A percentile compares a stretch with the other conserved stretches of the same genome.
These are phyloP conservation scores for Marasmarcha lunaedactyla DNA, from an alignment of 2,888 invertebrate species.

Conservation along the genomic window DNA sequence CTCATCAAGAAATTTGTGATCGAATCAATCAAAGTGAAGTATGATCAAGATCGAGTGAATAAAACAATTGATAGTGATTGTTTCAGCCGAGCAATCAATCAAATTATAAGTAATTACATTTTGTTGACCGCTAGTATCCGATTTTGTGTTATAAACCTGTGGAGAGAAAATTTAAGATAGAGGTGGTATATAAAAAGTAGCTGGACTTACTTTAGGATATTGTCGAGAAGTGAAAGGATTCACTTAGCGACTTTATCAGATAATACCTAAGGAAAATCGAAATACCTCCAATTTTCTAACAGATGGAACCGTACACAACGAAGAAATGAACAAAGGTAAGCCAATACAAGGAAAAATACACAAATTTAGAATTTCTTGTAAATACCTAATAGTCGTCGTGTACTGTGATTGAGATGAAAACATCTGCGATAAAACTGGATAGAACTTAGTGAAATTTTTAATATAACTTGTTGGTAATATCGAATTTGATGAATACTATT, in stretches of 20 bases:
- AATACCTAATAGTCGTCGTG: constrained; percentile 18
- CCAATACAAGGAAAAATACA: constrained; percentile 1
- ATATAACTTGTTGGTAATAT: too few species aligned
- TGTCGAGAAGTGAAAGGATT: constrained; percentile 38
- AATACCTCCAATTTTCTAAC: constrained; percentile 12
- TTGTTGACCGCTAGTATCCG: constrained; percentile 70
- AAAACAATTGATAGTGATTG: constrained; percentile 54
- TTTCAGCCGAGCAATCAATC: constrained; percentile 60
- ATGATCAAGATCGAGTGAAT: constrained; percentile 58
- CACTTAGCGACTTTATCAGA: constrained; percentile 49
- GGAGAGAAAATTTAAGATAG: constrained; percentile 65
- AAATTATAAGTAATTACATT: constrained; percentile 65
- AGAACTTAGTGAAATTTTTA: too few species aligned
- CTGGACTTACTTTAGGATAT: constrained; percentile 37
- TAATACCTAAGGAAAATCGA: constrained; percentile 35
- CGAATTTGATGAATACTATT: too few species aligned
- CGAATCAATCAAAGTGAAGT: constrained; percentile 50
- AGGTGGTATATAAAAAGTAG: constrained; percentile 47
- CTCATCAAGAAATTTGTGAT: constrained; percentile 46
- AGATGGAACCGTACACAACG: constrained; percentile 14
- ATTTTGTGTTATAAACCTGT: constrained; percentile 71
- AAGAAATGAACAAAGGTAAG: constrained; percentile 9
- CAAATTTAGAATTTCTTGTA: neutral
- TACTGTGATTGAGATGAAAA: constrained; percentile 25
- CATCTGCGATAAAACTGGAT: too few species aligned